phyloP scores from a whole-genome alignment of 2,797 vertebrate species.

The Microctenopoma stevenorrisi region DNA sequence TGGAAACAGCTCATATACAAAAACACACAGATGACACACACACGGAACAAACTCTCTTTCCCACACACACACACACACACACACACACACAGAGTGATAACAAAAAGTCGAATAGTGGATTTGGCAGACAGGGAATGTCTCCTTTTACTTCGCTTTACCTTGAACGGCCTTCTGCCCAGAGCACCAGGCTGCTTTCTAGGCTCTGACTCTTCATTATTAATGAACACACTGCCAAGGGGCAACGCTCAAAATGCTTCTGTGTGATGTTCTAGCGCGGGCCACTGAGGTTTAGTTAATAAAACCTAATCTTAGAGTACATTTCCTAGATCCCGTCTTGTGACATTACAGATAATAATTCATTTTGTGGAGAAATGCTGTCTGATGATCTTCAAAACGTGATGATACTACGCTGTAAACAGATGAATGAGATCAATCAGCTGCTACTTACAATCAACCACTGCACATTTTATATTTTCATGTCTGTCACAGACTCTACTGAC shows the following conservation, averaged over 20 bases:
- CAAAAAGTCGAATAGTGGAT: constrained; percentile 3
- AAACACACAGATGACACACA: constrained; percentile 6
- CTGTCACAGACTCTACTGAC: constrained; percentile 13
- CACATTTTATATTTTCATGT: constrained; percentile 8
- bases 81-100: background rate
- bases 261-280: background rate
- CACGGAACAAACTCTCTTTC: background rate
- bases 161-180: constrained; percentile 41
- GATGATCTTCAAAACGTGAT: background rate
- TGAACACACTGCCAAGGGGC: constrained; percentile 13
- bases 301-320: no score
- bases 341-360: background rate
- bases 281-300: background rate
- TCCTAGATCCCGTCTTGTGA: background rate
- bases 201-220: constrained; percentile 43
- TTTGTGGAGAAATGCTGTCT: background rate
- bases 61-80: background rate
- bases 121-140: constrained; percentile 28
- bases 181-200: constrained; percentile 61
- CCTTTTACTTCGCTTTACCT: constrained; percentile 28
- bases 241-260: constrained; percentile 1
- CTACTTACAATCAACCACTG: background rate
- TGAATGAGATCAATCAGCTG: background rate
- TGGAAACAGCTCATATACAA: constrained; percentile 23
- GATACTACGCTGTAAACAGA: background rate